Percentiles rank a stretch among this genome's conserved stretches.
phyloP scores from a whole-genome alignment of 2,888 invertebrate species.

The Nymphalis urticae region DNA sequence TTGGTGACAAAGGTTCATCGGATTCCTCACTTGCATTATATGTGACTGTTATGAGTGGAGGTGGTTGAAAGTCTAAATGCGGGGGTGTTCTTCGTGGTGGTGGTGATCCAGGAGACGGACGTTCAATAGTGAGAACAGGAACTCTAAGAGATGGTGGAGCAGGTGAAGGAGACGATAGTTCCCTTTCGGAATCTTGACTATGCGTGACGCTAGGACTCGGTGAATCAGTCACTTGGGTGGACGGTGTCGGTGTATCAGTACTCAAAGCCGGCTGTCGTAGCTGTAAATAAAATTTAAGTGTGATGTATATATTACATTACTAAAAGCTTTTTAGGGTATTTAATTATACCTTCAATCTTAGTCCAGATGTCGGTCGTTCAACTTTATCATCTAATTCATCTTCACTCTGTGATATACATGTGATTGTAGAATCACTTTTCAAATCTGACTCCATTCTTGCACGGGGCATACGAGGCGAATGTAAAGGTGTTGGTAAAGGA shows the following conservation, averaged over 20 bases:
- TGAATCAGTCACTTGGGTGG: conserved; percentile 73
- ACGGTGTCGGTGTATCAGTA: conserved; percentile 71
- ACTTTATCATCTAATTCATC: conserved; percentile 70
- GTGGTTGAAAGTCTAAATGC: conserved; percentile 84
- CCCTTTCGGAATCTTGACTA: conserved; percentile 73
- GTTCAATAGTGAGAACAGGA: conserved; percentile 84
- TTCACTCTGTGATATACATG: conserved; percentile 68
- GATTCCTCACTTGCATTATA: conserved; percentile 90
- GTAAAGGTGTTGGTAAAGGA: conserved; percentile 85
- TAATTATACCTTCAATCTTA: conserved; percentile 62
- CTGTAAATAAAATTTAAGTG: conserved; percentile 58
- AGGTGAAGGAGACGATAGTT: conserved; percentile 69
- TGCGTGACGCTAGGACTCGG: conserved; percentile 74
- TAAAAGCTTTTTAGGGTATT: neutral
- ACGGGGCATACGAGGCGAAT: conserved; percentile 72
- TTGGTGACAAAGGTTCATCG: conserved; percentile 86
- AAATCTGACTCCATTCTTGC: conserved; percentile 60
- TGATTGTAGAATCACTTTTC: conserved; percentile 57
- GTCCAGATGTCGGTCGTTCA: conserved; percentile 61
- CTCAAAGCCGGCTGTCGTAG: conserved; percentile 76
- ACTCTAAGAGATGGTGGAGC: conserved; percentile 81
- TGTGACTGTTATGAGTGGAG: conserved; percentile 88
- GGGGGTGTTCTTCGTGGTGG: conserved; percentile 83
- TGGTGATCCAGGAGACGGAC: conserved; percentile 85
- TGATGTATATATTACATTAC: neutral